Percentiles rank a stretch among this genome's conserved stretches.
These are phyloP conservation scores for Molorchus minor DNA, from an alignment of 2,888 invertebrate species.

Conservation along the genomic window DNA sequence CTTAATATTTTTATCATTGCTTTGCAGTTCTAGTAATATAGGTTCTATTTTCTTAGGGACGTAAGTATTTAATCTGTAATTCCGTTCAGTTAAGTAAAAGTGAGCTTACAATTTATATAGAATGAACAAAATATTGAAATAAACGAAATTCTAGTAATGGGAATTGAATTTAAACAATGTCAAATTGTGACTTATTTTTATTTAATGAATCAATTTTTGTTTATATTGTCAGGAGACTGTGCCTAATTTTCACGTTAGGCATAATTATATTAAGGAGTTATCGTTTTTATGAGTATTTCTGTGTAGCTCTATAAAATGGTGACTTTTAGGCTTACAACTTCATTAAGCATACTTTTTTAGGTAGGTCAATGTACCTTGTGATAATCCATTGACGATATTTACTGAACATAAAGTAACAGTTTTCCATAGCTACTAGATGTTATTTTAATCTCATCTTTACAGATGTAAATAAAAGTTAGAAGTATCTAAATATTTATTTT, in stretches of 20 bases:
- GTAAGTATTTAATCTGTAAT: constrained; percentile 47
- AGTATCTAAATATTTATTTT: too few species aligned
- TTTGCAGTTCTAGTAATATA: constrained; percentile 58
- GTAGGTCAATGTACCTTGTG: constrained; percentile 34
- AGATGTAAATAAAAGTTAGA: too few species aligned
- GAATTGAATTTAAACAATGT: neutral
- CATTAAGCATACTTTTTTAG: constrained; percentile 26
- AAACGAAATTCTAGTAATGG: neutral
- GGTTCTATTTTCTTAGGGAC: constrained; percentile 53
- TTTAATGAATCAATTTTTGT: constrained; percentile 29
- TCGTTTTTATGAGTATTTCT: constrained; percentile 22
- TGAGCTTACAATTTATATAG: constrained; percentile 8
- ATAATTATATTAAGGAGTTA: constrained; percentile 27
- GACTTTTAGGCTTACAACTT: constrained; percentile 26
- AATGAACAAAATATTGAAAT: neutral
- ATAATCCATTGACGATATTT: constrained; percentile 22
- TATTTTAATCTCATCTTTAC: too few species aligned
- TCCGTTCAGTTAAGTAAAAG: constrained; percentile 26
- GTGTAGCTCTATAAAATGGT: constrained; percentile 28
- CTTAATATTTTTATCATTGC: constrained; percentile 33
- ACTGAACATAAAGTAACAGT: too few species aligned
- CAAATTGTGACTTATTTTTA: constrained; percentile 17
- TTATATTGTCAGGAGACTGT: constrained; percentile 59
- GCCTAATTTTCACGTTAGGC: constrained; percentile 60
- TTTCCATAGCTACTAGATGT: too few species aligned